Evolutionary conservation across 2,888 invertebrate genomes (phyloP), one percentile per base, ranked within the genome.

Genomic region (Pterostichus niger): DNA sequence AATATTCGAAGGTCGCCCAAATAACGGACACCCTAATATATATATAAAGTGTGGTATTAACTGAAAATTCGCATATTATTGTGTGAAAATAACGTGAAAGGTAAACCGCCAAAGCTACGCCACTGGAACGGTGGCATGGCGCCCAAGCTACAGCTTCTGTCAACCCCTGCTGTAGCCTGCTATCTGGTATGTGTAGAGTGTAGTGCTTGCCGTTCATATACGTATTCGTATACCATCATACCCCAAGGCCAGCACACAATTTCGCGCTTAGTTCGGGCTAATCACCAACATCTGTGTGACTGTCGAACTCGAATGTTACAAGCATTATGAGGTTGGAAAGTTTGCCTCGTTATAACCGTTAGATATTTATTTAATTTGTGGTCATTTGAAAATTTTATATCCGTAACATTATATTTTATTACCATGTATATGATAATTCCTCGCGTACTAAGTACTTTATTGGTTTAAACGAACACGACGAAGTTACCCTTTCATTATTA

Each of bases 251-350:
- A n/a, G 52, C 52, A 52, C 52, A 52, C n/a, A 52, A 52, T 52
- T 52, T 52, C 52, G 13, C 52, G 52, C 52, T 52, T 52, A 52
- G 52, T 13, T 52, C 52, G 52, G 13, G 56, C 56, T 56, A 56
- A 56, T 56, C 56, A 56, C 56, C 17, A 13, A 15, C 56, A 56
- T 56, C 56, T 56, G 56, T 56, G 24, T 56, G 56, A 56, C 56
- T 56, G 56, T 56, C 56, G 56, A 56, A 56, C 56, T 56, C 56
- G 24, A 56, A 13, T 56, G 56, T 56, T 56, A 56, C 56, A 56
- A 56, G 56, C 56, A 56, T 56, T 56, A 56, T 56, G 56, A 17
- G 56, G 56, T 56, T 17, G 56, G 56, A 17, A 56, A 56, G 17
- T 56, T 56, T 56, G 7, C 5, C 56, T 56, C 56, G 56, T 56